Conservation (phyloP, 1,140 invertebrate genomes). For the Drosophila ohnishii region DNA sequence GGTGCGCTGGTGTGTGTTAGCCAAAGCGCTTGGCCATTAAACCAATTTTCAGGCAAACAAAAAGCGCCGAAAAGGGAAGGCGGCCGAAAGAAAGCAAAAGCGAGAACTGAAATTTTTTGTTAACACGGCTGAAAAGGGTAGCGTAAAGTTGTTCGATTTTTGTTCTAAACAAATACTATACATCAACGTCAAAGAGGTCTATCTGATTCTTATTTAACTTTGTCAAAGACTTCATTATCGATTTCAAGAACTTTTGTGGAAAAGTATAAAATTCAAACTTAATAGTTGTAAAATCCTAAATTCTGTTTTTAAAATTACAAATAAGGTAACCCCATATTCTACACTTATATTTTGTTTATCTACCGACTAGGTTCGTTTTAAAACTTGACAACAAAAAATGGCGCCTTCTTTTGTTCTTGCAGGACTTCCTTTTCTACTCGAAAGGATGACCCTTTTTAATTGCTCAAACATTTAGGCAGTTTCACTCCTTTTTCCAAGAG, state of each 20-base stretch:
- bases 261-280: no score
- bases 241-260: not conserved
- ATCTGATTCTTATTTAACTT: not conserved
- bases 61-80: constrained; percentile 21
- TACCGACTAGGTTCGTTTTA: not conserved
- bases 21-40: constrained; percentile 59
- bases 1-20: constrained; percentile 22
- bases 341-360: not conserved
- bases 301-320: no score
- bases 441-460: constrained; percentile 66
- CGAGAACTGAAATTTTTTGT: constrained; percentile 27
- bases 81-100: constrained; percentile 19
- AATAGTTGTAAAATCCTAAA: no score
- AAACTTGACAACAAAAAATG: constrained; percentile 20
- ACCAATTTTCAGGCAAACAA: constrained; percentile 64
- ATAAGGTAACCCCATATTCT: not conserved
- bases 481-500: constrained; percentile 24
- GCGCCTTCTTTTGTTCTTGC: constrained; percentile 15
- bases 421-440: constrained; percentile 30
- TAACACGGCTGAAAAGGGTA: constrained; percentile 14
- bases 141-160: not conserved
- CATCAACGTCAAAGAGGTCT: not conserved
- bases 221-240: not conserved
- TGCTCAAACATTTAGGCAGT: constrained; percentile 52
- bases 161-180: not conserved